Base-by-base conservation (phyloP, 2,888 invertebrate species). In the Luffia ferchaultella region DNA sequence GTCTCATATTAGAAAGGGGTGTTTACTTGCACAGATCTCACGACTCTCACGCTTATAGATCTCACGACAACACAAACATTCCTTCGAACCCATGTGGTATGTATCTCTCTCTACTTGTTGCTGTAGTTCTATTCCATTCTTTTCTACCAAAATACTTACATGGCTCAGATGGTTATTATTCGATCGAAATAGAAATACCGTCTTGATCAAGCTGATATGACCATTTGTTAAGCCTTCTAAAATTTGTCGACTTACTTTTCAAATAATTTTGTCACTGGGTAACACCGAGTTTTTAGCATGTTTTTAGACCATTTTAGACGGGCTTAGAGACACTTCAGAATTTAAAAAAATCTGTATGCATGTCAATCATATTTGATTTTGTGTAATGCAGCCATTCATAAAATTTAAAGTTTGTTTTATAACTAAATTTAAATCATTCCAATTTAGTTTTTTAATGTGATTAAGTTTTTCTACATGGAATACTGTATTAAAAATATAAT, bases 61-160 rank as follows among this genome's bases (percentile, higher is more conserved):
- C 71, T 65, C 68, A 65, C 64, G 60, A 69, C 70, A 72, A 30
- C 30, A 12, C 65, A 73, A 76, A 73, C 75, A 80, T 77, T 79
- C 69, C 74, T 76, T 73, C 67, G 78, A 79, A 78, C 77, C 30
- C 30, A 30, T 30, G 30, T 30, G 30, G 30, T 30, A 30, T 12
- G 30, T 80, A 78, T 50, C 50, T 46, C 72, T 50, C 50, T 46
- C 72, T 70, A 76, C 77, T 79, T 77, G 76, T 79, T 79, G 77
- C 72, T 77, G 64, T 72, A 75, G 67, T 73, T 71, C 65, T n/a
- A n/a, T n/a, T n/a, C n/a, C n/a, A n/a, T n/a, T n/a, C n/a, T 7
- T 30, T 7, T 30, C 30, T 30, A 30, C 30, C 30, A 30, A 30
- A 7, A 12, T 30, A 7, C 12, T 30, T 12, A 30, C 12, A 30